Evolutionary conservation across 2,797 vertebrate genomes (phyloP).

Genomic region (Ctenosaura bakeri): DNA sequence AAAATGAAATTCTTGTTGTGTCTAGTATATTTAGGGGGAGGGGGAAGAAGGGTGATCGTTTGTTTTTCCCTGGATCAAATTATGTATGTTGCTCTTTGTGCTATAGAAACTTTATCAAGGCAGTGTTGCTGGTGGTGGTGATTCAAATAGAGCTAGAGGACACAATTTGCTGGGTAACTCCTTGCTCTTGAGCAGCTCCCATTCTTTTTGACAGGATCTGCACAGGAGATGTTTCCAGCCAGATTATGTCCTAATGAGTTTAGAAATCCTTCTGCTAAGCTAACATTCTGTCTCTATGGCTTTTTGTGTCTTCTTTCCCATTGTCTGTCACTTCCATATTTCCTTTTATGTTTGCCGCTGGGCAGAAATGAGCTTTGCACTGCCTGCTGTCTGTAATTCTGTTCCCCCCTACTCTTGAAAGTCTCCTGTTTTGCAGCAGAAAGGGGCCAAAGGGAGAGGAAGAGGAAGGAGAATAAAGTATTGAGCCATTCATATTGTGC

Average conservation of each 20-base stretch:
- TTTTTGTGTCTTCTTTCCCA: neutral
- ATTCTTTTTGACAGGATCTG: neutral
- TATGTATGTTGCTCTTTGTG: conserved; percentile 50
- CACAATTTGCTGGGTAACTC: neutral
- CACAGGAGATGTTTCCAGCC: neutral
- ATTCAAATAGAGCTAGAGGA: neutral
- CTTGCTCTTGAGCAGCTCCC: neutral
- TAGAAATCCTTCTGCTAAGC: conserved; percentile 27
- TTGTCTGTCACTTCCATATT: conserved; percentile 23
- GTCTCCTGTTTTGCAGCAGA: neutral
- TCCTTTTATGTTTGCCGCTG: neutral
- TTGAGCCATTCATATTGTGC: neutral
- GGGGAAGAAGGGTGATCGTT: conserved; percentile 40
- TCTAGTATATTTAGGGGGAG: conserved; percentile 67
- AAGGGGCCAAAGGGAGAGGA: neutral
- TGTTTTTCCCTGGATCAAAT: conserved; percentile 44
- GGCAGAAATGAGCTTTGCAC: neutral
- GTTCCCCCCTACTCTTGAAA: neutral
- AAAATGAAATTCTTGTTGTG: conserved; percentile 70
- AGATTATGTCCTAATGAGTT: conserved; percentile 2
- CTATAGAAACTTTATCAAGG: conserved; percentile 41
- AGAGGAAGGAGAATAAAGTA: neutral
- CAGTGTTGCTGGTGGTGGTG: conserved; percentile 12
- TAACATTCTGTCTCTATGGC: conserved; percentile 1
- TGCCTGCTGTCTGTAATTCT: neutral